A percentile compares a stretch with the other conserved stretches of the same genome.
These are phyloP conservation scores for Ranitomeya variabilis DNA, from an alignment of 2,113 vertebrate species.

Conservation along the genomic window DNA sequence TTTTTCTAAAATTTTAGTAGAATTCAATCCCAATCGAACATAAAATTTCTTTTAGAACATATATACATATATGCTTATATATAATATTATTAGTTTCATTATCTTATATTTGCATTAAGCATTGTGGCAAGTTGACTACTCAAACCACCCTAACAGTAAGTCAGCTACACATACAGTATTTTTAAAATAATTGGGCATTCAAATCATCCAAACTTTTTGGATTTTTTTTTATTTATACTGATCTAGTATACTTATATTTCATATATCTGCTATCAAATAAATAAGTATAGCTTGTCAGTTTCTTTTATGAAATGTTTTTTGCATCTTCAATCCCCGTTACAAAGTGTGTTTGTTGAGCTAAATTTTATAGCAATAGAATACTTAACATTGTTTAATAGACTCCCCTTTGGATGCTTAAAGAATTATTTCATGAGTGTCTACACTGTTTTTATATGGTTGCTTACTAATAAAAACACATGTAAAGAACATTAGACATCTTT, in stretches of 20 bases:
- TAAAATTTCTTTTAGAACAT: no score
- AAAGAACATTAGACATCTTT: conserved; percentile 13
- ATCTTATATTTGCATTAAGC: no score
- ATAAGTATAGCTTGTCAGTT: neutral
- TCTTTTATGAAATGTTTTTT: neutral
- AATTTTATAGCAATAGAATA: conserved; percentile 34
- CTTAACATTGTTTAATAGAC: conserved; percentile 47
- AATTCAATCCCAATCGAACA: no score
- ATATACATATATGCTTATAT: no score
- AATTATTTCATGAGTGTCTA: conserved; percentile 42
- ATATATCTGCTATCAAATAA: neutral
- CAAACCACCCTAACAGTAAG: no score
- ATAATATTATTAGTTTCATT: no score
- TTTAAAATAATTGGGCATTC: no score
- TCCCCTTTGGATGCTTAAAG: conserved; percentile 28
- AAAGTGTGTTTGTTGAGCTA: conserved; percentile 1
- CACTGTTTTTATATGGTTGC: conserved; percentile 56
- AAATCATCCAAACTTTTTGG: no score
- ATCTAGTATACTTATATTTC: neutral
- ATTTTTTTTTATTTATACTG: no score
- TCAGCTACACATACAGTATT: no score
- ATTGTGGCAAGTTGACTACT: no score
- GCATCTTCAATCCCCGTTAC: neutral
- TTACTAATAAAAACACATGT: conserved; percentile 52
- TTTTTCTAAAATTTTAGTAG: no score